Evolutionary conservation across 1,140 invertebrate species (phyloP).

Genomic region (Magallana ariakensis): DNA sequence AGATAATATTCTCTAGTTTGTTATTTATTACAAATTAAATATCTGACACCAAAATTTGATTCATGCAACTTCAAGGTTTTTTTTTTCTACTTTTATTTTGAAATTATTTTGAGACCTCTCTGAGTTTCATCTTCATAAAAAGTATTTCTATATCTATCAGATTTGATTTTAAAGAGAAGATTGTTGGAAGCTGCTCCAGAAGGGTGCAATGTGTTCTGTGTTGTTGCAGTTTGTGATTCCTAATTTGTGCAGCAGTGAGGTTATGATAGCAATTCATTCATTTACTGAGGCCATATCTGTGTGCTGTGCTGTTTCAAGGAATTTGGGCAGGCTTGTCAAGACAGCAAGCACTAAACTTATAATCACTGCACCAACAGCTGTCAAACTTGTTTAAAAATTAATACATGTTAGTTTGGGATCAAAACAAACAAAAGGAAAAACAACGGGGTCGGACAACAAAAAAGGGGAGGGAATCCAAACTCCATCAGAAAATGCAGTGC

Average conservation of each 20-base stretch:
- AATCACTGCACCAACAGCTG: not conserved
- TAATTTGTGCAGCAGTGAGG: conserved; percentile 1
- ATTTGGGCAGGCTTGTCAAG: not conserved
- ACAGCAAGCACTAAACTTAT: not conserved
- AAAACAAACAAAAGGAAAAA: not conserved
- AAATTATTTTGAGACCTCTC: too few species aligned
- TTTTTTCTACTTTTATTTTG: too few species aligned
- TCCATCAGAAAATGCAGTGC: not conserved
- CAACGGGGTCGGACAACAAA: not conserved
- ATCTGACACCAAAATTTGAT: not conserved
- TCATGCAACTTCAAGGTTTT: not conserved
- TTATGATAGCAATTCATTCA: not conserved
- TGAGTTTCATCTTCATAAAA: too few species aligned
- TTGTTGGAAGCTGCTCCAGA: not conserved
- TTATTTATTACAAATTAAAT: conserved; percentile 6
- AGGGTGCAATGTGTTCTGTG: not conserved
- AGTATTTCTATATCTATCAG: too few species aligned
- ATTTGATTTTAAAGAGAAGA: too few species aligned
- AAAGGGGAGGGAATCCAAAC: not conserved
- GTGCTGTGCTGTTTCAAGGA: not conserved
- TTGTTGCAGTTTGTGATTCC: not conserved
- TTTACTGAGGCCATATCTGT: not conserved
- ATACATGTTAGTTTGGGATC: not conserved
- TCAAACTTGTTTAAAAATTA: not conserved
- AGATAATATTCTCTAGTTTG: not conserved